Evolutionary conservation across 2,888 invertebrate species (phyloP).

Genomic region (Boloria euphrosyne): DNA sequence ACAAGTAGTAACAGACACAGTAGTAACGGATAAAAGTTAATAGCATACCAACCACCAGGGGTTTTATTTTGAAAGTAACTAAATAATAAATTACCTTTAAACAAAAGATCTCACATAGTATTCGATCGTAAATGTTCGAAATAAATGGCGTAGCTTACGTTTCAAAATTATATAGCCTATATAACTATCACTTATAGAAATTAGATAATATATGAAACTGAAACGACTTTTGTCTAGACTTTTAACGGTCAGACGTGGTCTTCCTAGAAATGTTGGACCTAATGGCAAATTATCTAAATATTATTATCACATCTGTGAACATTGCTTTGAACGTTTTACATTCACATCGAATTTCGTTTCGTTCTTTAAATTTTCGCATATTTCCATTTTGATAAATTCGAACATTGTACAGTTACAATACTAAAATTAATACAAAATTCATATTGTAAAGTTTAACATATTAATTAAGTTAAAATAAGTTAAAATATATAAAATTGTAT

Average conservation of each 20-base stretch:
- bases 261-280: slow-evolving; percentile 21
- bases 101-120: slow-evolving; percentile 9
- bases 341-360: no score
- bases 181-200: slow-evolving; percentile 24
- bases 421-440: no score
- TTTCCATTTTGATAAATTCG: no score
- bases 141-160: slow-evolving; percentile 14
- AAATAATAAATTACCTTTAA: slow-evolving; percentile 9
- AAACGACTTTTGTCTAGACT: slow-evolving; percentile 42
- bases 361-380: no score
- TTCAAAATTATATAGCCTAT: slow-evolving; percentile 14
- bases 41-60: no score
- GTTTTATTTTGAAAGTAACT: background rate
- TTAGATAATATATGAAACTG: slow-evolving; percentile 36
- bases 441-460: no score
- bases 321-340: background rate
- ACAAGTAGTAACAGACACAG: no score
- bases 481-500: no score
- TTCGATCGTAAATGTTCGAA: slow-evolving; percentile 11
- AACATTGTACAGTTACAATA: no score
- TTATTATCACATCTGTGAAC: background rate
- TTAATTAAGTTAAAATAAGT: no score
- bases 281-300: slow-evolving; percentile 17
- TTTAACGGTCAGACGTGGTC: slow-evolving; percentile 39
- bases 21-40: no score